Evolutionary conservation across 2,113 vertebrate genomes (phyloP), one percentile per base, ranked within the genome.

Genomic region (Mixornis gularis): DNA sequence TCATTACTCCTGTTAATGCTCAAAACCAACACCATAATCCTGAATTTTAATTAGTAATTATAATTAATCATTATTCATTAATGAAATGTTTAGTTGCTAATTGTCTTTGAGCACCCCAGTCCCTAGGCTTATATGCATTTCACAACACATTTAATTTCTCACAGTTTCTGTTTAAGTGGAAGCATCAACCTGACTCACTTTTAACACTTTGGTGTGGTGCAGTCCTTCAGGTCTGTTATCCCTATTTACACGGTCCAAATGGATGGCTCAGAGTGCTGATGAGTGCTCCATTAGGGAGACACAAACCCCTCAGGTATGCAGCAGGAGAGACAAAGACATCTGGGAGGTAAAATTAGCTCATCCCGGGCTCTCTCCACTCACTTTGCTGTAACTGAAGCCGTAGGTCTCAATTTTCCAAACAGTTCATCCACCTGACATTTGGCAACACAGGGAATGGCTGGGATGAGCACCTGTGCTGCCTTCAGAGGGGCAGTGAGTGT

Each of bases 61-160:
- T 97, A 98, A 98, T 98, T 98, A 98, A 98, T 98, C 97, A 98
- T 98, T 97, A 98, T 97, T 98, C 97, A 98, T 98, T 98, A 98
- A 98, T 97, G 96, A 95, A 97, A 97, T 98, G 97, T 97, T 98
- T 98, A 97, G 96, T 95, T 96, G 93, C 97, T 98, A 98, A 98
- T 98, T 98, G 97, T 98, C 97, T 97, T 97, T 97, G 96, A 97
- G 96, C 92, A 97, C 94, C 96, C 95, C 56, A 91, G 95, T 98
- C 97, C 97, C 98, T 78, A 76, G 97, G 96, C 97, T 97, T 96
- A 95, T 94, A 94, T 87, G 95, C 95, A 90, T 97, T 97, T 96
- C 81, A 89, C 94, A 97, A 96, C 83, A 89, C 85, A 89, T 97
- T 97, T 94, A 94, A 95, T 97, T 96, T 96, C 53, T 90, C 76